Evolutionary conservation across 2,888 invertebrate species (phyloP).

Genomic region (Rotaria magnacalcarata): DNA sequence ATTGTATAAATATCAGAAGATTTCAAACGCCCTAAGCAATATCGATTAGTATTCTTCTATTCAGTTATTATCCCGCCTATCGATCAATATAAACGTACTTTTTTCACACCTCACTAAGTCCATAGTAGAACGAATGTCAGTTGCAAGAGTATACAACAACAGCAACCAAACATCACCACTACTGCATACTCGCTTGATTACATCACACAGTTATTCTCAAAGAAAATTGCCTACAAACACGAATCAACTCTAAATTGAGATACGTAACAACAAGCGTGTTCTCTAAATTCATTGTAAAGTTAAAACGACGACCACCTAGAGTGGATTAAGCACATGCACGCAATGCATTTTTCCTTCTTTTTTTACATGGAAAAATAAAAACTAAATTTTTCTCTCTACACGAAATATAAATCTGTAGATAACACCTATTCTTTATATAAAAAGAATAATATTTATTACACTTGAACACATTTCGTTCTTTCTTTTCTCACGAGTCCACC

Average conservation of each 20-base stretch:
- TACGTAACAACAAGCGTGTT: background rate
- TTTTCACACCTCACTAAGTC: background rate
- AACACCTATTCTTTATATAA: background rate
- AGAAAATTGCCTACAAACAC: background rate
- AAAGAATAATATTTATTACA: constrained; percentile 18
- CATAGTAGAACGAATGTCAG: background rate
- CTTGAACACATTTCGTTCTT: background rate
- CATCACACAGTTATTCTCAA: background rate
- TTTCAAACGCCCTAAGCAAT: background rate
- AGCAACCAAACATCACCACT: background rate
- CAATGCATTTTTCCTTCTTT: background rate
- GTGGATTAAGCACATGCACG: background rate
- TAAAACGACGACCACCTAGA: background rate
- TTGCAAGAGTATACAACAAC: background rate
- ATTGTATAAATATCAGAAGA: background rate
- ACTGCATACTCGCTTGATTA: background rate
- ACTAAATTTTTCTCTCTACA: too few relatives aligned
- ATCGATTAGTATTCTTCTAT: background rate
- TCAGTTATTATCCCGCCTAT: background rate
- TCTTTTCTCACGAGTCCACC: constrained; percentile 14
- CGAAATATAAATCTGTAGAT: background rate
- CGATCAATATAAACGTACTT: background rate
- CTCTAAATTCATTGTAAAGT: background rate
- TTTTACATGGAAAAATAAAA: background rate
- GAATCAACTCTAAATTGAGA: background rate